A percentile compares a stretch with the other conserved stretches of the same genome.
phyloP scores from a whole-genome alignment of 2,888 invertebrate species.

The Eulithis testata region DNA sequence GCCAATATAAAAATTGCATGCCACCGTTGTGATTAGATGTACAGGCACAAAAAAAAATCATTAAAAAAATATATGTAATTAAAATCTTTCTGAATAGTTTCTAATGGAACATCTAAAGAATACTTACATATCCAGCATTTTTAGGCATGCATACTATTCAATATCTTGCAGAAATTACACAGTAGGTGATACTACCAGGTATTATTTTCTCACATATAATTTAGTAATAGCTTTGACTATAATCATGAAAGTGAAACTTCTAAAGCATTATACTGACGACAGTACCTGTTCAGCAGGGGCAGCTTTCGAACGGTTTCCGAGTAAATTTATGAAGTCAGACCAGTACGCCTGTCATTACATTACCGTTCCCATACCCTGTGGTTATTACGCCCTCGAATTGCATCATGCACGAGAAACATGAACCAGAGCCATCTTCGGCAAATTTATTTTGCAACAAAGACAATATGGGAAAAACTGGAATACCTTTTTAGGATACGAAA shows the following conservation, averaged over 20 bases:
- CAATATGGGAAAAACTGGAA: not conserved
- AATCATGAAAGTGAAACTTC: slow-evolving; percentile 12
- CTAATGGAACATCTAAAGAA: no score
- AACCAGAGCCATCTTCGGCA: slow-evolving; percentile 8
- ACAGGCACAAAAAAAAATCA: not conserved
- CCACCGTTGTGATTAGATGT: slow-evolving; percentile 16
- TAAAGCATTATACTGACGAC: slow-evolving; percentile 31
- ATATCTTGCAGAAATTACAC: no score
- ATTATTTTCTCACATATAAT: not conserved
- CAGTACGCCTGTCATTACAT: slow-evolving; percentile 36
- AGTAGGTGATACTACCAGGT: not conserved
- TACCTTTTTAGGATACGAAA: no score
- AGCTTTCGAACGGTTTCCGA: slow-evolving; percentile 53
- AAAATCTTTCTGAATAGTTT: no score
- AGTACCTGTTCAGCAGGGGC: slow-evolving; percentile 46
- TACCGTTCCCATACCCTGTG: slow-evolving; percentile 37
- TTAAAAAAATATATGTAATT: no score
- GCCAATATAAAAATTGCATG: slow-evolving; percentile 20
- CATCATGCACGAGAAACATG: slow-evolving; percentile 20
- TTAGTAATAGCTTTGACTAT: slow-evolving; percentile 2
- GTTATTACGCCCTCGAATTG: slow-evolving; percentile 35
- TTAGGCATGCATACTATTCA: no score
- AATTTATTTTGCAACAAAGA: not conserved
- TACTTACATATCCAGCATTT: no score
- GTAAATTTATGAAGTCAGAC: slow-evolving; percentile 45